Base-by-base conservation (phyloP, 2,797 vertebrate species). In the Fundulus diaphanus region DNA sequence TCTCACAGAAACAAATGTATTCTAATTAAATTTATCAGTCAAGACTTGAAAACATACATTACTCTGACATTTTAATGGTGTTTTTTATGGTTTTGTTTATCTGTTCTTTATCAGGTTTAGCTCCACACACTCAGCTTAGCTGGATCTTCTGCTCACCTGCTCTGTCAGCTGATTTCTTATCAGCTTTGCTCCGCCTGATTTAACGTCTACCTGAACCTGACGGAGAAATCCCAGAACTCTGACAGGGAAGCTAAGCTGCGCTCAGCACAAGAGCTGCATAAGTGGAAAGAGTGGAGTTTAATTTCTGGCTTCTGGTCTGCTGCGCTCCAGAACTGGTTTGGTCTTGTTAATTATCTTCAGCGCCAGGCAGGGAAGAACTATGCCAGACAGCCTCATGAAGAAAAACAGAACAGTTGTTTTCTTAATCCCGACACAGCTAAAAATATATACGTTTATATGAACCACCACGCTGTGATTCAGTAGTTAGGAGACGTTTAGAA, bases 301-400 rank as follows among this genome's bases (percentile, higher is more conserved):
- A 67, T 54, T 27, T 75, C 66, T 51, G 56, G 72, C 76, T 69
- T 78, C 57, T 77, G 69, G 2, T 75, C 57, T 27, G 5, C 1
- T 54, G 52, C 20, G 20, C 56, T 29, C 40, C 44, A 79, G 70
- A 48, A 54, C 12, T 24, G 54, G 35, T 68, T 65, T 2, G 37
- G 48, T 15, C 27, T 74, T 57, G 9, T 80, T 88, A 79, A 85
- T 79, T 52, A 72, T 76, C 52, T 84, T 67, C 20, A 76, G 66
- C 1, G 1, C 61, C 74, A 12, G 61, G 37, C 20, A 46, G 27
- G 0, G 70, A 78, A 73, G 80, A 76, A 40, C 70, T 0, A 15
- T 7, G 74, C 76, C 79, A 78, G 52, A 20, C 51, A 11, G 31
- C 8, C 52, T 65, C 70, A 33, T 76, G 42, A 79, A 46, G 15